Conservation (phyloP, 2,797 vertebrate genomes). For the Acanthurus tractus region DNA sequence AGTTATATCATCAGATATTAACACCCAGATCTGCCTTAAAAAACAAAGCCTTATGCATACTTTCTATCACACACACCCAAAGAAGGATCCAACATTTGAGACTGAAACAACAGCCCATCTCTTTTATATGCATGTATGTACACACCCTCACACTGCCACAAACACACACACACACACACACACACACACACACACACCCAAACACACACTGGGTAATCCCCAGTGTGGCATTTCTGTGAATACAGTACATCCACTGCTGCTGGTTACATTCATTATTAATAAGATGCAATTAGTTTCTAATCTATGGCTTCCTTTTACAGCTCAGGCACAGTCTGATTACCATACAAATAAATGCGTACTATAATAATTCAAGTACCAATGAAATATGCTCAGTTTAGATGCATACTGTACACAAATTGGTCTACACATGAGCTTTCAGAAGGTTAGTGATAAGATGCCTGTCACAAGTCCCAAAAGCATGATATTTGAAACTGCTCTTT, state of each 20-base stretch:
- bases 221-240: constrained; percentile 34
- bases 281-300: constrained; percentile 52
- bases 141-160: neutral
- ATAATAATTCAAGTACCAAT: constrained; percentile 11
- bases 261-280: constrained; percentile 65
- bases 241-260: constrained; percentile 41
- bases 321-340: constrained; percentile 24
- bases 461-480: neutral
- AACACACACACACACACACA: neutral
- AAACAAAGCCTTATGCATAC: no score
- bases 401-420: neutral
- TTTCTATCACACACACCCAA: no score
- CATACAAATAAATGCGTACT: constrained; percentile 7
- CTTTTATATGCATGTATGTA: no score
- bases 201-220: neutral
- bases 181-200: neutral
- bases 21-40: no score
- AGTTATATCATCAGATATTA: no score
- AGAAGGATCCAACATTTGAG: no score
- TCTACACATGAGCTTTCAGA: neutral
- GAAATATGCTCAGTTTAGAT: neutral
- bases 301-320: constrained; percentile 47
- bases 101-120: no score
- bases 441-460: neutral
- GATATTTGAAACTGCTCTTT: neutral